phyloP scores from a whole-genome alignment of 2,113 vertebrate genomes.

The Albula glossodonta region DNA sequence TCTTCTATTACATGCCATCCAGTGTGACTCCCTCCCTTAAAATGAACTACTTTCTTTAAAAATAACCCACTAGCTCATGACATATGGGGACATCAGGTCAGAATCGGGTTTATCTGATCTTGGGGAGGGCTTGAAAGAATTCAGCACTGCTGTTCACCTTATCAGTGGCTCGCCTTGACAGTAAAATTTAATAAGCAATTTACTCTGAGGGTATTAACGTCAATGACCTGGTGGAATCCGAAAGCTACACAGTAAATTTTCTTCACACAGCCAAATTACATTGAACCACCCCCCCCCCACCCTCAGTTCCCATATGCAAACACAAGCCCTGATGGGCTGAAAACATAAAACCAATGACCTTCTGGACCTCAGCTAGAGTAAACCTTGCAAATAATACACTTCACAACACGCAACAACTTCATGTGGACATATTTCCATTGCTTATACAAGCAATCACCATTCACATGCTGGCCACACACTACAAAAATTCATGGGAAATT shows the following conservation, averaged over 20 bases:
- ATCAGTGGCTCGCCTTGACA: constrained; percentile 16
- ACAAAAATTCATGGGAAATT: too few species aligned
- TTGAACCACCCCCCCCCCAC: constrained; percentile 12
- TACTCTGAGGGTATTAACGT: constrained; percentile 22
- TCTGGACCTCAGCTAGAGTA: not conserved
- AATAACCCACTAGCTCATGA: not conserved
- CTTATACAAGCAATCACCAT: too few species aligned
- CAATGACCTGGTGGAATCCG: constrained; percentile 29
- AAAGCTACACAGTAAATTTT: constrained; percentile 26
- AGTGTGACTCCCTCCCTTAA: not conserved
- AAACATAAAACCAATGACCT: not conserved
- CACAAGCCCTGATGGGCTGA: not conserved
- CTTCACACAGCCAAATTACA: constrained; percentile 34
- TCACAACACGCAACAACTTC: not conserved
- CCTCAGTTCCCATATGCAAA: not conserved
- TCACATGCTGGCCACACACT: too few species aligned
- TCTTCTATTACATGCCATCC: not conserved
- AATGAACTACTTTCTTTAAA: not conserved
- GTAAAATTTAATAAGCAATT: constrained; percentile 34
- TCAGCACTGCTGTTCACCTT: constrained; percentile 28
- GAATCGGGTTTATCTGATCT: not conserved
- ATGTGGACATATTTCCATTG: not conserved
- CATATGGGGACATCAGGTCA: constrained; percentile 17
- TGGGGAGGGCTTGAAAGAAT: constrained; percentile 20
- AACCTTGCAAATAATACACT: not conserved